Evolutionary conservation across 2,888 invertebrate genomes (phyloP), one percentile per base, ranked within the genome.

Genomic region (Chrysolina americana): DNA sequence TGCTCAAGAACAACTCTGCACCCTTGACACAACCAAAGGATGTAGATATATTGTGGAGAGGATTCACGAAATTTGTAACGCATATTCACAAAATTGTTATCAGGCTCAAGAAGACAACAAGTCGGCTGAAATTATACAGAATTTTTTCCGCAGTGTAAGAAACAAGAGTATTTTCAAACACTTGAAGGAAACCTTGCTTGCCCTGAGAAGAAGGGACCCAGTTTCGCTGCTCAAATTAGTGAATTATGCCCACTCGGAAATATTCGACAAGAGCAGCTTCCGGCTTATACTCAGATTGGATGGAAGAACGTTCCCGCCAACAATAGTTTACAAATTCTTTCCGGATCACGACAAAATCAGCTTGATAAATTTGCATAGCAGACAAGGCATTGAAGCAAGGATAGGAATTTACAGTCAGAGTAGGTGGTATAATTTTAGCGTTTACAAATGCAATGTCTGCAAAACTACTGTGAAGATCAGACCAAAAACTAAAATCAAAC

Each of bases 301-400:
- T n/a, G 86, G 86, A 10, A 73, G 68, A 15, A 59, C 59, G 8
- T 85, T 84, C 79, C 85, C 86, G 3, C 85, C 86, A 8, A 68
- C 50, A 41, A 85, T 86, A 17, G 82, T 85, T 4, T 86, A 85
- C 66, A 84, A 82, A 71, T 77, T 84, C 56, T 80, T 79, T 65
- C 76, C 79, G 6, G 80, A 71, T 10, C 74, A 62, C 21, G 59
- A 74, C 44, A 62, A 68, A 68, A 41, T 63, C 10, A 53, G 36
- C 19, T 17, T 53, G 11, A 10, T 73, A 13, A 44, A 21, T 19
- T 23, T 65, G 47, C 13, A 17, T 23, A 23, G 56, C 28, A 44
- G n/a, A 4, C 4, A 15, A 19, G 19, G 17, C 15, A 3, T 9
- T 15, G 53, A 41, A 23, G 23, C 21, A 47, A 15, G 13, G 8